phyloP scores from a whole-genome alignment of 2,797 vertebrate genomes.

The Margarornis squamiger region DNA sequence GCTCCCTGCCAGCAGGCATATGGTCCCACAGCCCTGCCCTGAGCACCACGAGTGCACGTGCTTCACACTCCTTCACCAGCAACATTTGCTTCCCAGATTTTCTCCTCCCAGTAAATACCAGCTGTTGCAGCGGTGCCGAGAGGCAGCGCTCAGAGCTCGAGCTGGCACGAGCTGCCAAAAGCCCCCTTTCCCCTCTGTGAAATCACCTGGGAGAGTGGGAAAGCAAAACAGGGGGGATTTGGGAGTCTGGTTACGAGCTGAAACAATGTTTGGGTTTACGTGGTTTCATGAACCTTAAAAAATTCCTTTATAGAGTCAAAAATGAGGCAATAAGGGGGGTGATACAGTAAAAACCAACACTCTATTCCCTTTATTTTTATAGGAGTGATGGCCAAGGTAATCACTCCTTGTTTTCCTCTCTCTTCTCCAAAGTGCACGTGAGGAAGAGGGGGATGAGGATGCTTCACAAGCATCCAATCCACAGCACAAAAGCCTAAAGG shows the following conservation, averaged over 20 bases:
- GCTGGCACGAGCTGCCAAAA: not conserved
- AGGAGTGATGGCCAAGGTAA: not conserved
- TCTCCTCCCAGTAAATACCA: conserved; percentile 2
- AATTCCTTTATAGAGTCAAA: not conserved
- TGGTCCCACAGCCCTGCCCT: not conserved
- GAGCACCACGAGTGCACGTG: not conserved
- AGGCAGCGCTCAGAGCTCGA: not conserved
- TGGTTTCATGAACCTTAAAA: not conserved
- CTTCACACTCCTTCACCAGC: not conserved
- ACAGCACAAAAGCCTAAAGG: not conserved
- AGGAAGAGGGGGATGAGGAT: not conserved
- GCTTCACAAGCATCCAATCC: not conserved
- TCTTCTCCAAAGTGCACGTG: not conserved
- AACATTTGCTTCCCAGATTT: not conserved
- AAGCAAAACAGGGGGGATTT: not conserved
- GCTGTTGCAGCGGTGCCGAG: not conserved
- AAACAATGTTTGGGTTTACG: not conserved
- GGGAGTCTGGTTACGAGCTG: not conserved
- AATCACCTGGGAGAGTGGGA: not conserved
- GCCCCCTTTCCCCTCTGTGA: not conserved
- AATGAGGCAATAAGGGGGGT: not conserved
- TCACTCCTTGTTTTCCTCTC: not conserved
- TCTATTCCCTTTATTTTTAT: not conserved
- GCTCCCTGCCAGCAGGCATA: not conserved
- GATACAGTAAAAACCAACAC: not conserved